Evolutionary conservation across 1,140 invertebrate species (phyloP).

Genomic region (Holcopasites calliopsidis): DNA sequence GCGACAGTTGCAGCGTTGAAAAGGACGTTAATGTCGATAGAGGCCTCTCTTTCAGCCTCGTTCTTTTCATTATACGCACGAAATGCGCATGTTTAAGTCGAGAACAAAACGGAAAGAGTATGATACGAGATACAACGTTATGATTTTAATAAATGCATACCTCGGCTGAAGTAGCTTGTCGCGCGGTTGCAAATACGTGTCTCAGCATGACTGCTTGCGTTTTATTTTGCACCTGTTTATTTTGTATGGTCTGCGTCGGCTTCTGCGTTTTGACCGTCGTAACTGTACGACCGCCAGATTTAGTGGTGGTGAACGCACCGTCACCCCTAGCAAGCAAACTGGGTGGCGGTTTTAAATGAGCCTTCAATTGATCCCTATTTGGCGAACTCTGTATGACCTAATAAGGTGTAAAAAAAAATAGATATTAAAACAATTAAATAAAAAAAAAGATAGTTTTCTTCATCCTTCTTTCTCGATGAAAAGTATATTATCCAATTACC

Average conservation of each 20-base stretch:
- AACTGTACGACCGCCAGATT: slow-evolving; percentile 74
- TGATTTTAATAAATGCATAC: slow-evolving; percentile 44
- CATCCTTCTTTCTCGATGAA: background rate
- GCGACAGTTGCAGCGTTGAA: too few relatives aligned
- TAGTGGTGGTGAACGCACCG: slow-evolving; percentile 73
- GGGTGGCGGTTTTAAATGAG: slow-evolving; percentile 90
- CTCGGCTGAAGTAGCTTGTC: slow-evolving; percentile 72
- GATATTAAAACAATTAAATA: background rate
- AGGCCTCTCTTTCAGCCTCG: background rate
- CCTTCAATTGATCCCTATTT: slow-evolving; percentile 91
- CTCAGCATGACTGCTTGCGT: slow-evolving; percentile 75
- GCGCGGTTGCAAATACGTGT: slow-evolving; percentile 72
- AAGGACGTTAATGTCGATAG: too few relatives aligned
- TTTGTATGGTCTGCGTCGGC: slow-evolving; percentile 69
- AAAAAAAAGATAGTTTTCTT: background rate
- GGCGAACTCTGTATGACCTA: slow-evolving; percentile 91
- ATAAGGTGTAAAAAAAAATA: slow-evolving; percentile 17
- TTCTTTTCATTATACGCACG: too few relatives aligned
- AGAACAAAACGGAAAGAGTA: background rate
- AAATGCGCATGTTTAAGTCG: background rate
- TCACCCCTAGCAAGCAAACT: slow-evolving; percentile 82
- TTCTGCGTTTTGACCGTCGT: slow-evolving; percentile 78
- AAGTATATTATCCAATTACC: slow-evolving; percentile 76
- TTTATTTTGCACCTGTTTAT: slow-evolving; percentile 74
- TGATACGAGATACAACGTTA: background rate